A percentile compares a stretch with the other conserved stretches of the same genome.
Evolutionary conservation across 2,888 invertebrate genomes (phyloP).

Genomic region (Cartodere bifasciata): DNA sequence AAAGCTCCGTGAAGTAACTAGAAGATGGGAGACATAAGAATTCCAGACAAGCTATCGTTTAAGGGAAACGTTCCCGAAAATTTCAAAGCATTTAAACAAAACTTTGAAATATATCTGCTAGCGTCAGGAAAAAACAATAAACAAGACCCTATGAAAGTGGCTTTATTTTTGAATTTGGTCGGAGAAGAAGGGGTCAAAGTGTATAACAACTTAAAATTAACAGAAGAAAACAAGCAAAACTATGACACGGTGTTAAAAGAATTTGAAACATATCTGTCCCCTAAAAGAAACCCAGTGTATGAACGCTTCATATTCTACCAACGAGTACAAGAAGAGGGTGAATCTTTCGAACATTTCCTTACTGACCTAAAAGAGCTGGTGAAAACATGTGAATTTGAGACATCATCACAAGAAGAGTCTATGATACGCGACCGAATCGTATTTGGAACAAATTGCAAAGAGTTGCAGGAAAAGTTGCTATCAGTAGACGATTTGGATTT

Average conservation of each 20-base stretch:
- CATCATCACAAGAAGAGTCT: conserved; percentile 12
- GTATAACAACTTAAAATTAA: conserved; percentile 18
- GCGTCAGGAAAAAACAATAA: conserved; percentile 16
- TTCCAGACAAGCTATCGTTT: conserved; percentile 9
- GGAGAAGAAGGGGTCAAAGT: conserved; percentile 19
- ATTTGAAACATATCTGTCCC: conserved; percentile 15
- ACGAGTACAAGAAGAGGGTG: conserved; percentile 14
- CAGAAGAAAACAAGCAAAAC: conserved; percentile 13
- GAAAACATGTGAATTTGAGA: conserved; percentile 15
- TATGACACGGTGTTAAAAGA: conserved; percentile 14
- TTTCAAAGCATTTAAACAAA: conserved; percentile 17
- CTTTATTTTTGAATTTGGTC: conserved; percentile 17
- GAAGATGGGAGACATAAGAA: no score
- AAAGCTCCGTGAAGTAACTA: no score
- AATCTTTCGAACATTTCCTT: conserved; percentile 16
- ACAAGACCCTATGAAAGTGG: conserved; percentile 15
- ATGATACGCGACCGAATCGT: conserved; percentile 14
- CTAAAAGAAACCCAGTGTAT: conserved; percentile 13
- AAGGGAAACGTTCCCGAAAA: conserved; percentile 13
- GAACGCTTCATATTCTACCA: conserved; percentile 14
- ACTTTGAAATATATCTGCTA: conserved; percentile 16
- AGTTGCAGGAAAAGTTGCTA: conserved; percentile 14
- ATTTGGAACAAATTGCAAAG: conserved; percentile 13
- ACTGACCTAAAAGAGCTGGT: conserved; percentile 13
- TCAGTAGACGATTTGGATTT: conserved; percentile 3